These are phyloP conservation scores for Pachyrhynchus sulphureomaculatus DNA, from an alignment of 1,140 invertebrate genomes.

Conservation along the genomic window DNA sequence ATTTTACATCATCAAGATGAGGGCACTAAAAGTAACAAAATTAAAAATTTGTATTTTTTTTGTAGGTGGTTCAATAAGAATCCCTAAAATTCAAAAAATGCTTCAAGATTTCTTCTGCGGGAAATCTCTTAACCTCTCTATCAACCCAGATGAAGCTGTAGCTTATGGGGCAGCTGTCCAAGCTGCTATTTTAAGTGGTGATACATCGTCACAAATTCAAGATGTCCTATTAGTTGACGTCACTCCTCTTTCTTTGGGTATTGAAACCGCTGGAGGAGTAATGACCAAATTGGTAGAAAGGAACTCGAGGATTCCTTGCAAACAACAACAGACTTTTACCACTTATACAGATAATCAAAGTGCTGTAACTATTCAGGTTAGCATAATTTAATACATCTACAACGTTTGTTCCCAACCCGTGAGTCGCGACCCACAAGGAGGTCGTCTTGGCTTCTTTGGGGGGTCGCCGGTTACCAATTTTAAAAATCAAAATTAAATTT, in stretches of 20 bases:
- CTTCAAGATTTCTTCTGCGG: constrained; percentile 67
- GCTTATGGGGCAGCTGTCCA: constrained; percentile 75
- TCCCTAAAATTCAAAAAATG: constrained; percentile 67
- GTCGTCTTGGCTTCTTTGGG: too few species aligned
- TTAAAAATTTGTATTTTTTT: not conserved
- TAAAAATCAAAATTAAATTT: too few species aligned
- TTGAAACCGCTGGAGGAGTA: constrained; percentile 68
- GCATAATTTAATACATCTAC: too few species aligned
- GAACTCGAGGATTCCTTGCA: constrained; percentile 69
- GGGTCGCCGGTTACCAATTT: too few species aligned
- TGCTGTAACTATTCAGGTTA: constrained; percentile 74
- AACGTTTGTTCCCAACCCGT: too few species aligned
- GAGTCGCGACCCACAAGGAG: too few species aligned
- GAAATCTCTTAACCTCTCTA: constrained; percentile 68
- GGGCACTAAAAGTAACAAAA: too few species aligned
- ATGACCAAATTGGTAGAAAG: constrained; percentile 68
- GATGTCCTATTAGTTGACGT: constrained; percentile 76
- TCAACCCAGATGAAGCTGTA: constrained; percentile 79
- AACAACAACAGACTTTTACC: constrained; percentile 66
- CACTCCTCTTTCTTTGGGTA: constrained; percentile 68
- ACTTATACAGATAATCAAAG: constrained; percentile 70
- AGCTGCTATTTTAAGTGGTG: constrained; percentile 71
- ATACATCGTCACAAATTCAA: constrained; percentile 69
- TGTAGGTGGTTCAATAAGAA: constrained; percentile 62
- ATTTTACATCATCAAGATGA: too few species aligned